These are phyloP conservation scores for Leptura quadrifasciata DNA, from an alignment of 2,888 invertebrate species.

Conservation along the genomic window DNA sequence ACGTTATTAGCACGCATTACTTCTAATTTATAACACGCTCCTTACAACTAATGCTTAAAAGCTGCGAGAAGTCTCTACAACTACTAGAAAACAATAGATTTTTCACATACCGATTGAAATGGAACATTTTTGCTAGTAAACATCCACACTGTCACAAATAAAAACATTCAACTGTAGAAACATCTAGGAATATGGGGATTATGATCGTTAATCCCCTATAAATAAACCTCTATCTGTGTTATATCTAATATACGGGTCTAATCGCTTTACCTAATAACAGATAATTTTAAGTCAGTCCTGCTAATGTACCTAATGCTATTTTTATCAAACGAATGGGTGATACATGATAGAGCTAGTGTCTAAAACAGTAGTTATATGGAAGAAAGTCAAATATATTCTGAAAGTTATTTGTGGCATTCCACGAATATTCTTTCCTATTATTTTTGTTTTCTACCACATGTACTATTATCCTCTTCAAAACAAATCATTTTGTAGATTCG, in stretches of 20 bases:
- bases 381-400: too few species aligned
- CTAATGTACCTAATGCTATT: neutral
- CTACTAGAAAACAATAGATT: neutral
- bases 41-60: too few species aligned
- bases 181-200: slow-evolving; percentile 13
- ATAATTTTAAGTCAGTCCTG: neutral
- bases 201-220: slow-evolving; percentile 1
- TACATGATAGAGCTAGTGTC: too few species aligned
- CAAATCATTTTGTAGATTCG: too few species aligned
- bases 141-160: slow-evolving; percentile 19
- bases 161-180: slow-evolving; percentile 5
- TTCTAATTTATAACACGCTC: too few species aligned
- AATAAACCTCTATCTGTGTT: slow-evolving; percentile 8
- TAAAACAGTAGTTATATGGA: too few species aligned
- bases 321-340: neutral
- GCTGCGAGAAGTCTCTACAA: neutral
- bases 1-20: too few species aligned
- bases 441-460: too few species aligned
- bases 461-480: too few species aligned
- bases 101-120: slow-evolving; percentile 13
- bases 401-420: too few species aligned
- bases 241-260: slow-evolving; percentile 9
- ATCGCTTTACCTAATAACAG: neutral
- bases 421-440: too few species aligned
- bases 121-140: slow-evolving; percentile 1